A percentile compares a stretch with the other conserved stretches of the same genome.
These are phyloP conservation scores for Nesospiza acunhae DNA, from an alignment of 2,113 vertebrate genomes.

Conservation along the genomic window DNA sequence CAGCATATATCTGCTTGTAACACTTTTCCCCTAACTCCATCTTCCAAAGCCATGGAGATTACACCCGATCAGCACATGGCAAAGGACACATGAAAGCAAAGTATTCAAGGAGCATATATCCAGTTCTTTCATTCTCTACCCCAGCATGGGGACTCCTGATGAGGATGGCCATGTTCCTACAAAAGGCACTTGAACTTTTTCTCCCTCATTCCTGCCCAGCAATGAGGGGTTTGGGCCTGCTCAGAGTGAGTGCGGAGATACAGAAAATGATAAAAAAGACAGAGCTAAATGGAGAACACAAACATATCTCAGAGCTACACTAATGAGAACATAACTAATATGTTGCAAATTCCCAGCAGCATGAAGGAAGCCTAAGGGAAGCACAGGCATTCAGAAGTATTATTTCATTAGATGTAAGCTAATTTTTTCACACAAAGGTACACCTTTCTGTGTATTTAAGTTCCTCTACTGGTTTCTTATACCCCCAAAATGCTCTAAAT, in stretches of 20 bases:
- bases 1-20: background rate
- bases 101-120: background rate
- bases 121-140: background rate
- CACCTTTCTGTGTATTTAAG: background rate
- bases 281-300: slow-evolving; percentile 21
- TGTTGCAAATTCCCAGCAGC: slow-evolving; percentile 1
- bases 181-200: background rate
- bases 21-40: background rate
- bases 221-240: background rate
- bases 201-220: background rate
- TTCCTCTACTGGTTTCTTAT: background rate
- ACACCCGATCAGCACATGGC: background rate
- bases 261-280: background rate
- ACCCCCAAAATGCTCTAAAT: background rate
- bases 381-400: background rate
- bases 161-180: background rate
- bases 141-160: background rate
- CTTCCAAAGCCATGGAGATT: background rate
- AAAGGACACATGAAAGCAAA: background rate
- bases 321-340: slow-evolving; percentile 48
- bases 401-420: slow-evolving; percentile 13
- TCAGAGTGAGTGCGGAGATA: background rate
- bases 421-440: background rate
- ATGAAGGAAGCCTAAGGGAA: background rate
- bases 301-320: background rate